phyloP scores from a whole-genome alignment of 2,113 vertebrate genomes.

The Podiceps cristatus region DNA sequence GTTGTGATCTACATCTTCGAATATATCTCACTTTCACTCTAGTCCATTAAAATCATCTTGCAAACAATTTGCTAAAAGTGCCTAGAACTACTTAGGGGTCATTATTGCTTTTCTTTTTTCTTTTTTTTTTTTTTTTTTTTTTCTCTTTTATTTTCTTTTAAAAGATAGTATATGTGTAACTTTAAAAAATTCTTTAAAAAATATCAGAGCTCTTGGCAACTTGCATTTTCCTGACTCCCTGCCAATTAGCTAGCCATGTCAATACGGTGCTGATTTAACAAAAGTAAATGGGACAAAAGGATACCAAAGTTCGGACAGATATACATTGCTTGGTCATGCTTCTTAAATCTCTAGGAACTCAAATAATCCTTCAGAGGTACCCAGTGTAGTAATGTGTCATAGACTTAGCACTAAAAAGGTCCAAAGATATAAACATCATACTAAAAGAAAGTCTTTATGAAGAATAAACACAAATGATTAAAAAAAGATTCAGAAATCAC shows the following conservation, averaged over 20 bases:
- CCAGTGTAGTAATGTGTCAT: conserved; percentile 82
- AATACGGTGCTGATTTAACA: conserved; percentile 76
- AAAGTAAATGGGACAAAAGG: conserved; percentile 76
- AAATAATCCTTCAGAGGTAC: conserved; percentile 79
- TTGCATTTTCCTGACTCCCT: conserved; percentile 80
- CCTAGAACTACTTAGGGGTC: conserved; percentile 80
- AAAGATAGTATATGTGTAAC: conserved; percentile 81
- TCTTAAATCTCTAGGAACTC: conserved; percentile 68
- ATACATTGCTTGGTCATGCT: conserved; percentile 75
- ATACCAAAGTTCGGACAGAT: conserved; percentile 75
- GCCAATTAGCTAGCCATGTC: conserved; percentile 81
- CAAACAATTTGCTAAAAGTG: conserved; percentile 83
- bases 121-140: conserved; percentile 22
- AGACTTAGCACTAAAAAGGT: conserved; percentile 81
- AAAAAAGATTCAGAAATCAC: conserved; percentile 85
- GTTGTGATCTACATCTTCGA: conserved; percentile 58
- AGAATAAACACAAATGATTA: conserved; percentile 83
- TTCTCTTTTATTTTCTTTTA: conserved; percentile 72
- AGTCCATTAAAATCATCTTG: conserved; percentile 78
- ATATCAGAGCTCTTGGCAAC: conserved; percentile 83
- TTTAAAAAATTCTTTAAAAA: conserved; percentile 84
- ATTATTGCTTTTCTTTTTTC: conserved; percentile 80
- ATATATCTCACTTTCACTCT: conserved; percentile 63
- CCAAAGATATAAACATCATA: conserved; percentile 83
- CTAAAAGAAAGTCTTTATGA: conserved; percentile 83